Evolutionary conservation across 2,113 vertebrate species (phyloP).

Genomic region (Panthera leo): DNA sequence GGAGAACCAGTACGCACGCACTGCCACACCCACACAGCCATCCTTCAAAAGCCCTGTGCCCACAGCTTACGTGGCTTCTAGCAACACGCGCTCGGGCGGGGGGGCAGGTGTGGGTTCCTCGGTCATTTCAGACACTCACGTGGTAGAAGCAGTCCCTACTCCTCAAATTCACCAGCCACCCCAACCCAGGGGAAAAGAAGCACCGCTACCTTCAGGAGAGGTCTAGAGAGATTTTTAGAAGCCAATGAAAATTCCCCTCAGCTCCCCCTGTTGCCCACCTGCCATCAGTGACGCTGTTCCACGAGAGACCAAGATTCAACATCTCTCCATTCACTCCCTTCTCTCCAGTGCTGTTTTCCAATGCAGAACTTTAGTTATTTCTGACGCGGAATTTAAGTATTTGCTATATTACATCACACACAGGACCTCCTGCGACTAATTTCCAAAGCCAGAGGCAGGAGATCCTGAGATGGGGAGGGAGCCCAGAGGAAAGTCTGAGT

Average conservation of each 20-base stretch:
- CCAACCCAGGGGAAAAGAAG: background rate
- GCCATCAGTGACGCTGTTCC: background rate
- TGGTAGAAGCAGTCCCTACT: background rate
- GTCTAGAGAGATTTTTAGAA: background rate
- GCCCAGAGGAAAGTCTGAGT: background rate
- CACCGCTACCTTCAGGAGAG: background rate
- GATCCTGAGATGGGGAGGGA: background rate
- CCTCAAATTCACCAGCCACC: constrained; percentile 4
- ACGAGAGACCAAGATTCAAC: background rate
- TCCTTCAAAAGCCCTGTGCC: background rate
- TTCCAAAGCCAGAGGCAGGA: background rate
- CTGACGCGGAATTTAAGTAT: background rate
- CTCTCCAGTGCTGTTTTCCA: background rate
- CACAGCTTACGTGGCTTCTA: background rate
- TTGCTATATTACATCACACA: background rate
- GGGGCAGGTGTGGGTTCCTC: background rate
- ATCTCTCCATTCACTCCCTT: background rate
- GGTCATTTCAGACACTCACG: background rate
- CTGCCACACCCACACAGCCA: background rate
- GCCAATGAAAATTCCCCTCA: background rate
- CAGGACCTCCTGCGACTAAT: background rate
- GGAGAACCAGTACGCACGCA: background rate
- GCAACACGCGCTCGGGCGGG: background rate
- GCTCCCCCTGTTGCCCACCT: background rate
- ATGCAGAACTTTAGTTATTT: constrained; percentile 13